Evolutionary conservation across 2,113 vertebrate genomes (phyloP).

Genomic region (Misgurnus anguillicaudatus): DNA sequence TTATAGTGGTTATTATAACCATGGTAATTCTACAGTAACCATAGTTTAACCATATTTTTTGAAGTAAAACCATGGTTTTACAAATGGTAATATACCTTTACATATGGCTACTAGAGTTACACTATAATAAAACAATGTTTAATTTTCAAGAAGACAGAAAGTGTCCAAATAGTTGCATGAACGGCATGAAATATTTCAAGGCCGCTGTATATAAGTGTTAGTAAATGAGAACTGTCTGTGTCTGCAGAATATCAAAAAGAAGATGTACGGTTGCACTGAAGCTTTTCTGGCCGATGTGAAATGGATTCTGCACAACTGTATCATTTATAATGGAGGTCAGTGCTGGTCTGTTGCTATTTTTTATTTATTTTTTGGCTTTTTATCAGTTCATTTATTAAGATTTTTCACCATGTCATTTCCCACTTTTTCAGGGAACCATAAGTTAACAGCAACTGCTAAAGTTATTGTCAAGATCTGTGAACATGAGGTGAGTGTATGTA

Average conservation of each 20-base stretch:
- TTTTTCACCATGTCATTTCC: neutral
- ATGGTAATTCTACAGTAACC: too few species aligned
- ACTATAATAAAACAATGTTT: too few species aligned
- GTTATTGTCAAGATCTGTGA: constrained; percentile 99
- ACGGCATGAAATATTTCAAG: too few species aligned
- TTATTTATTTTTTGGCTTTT: neutral
- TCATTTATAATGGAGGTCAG: constrained; percentile 97
- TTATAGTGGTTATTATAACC: too few species aligned
- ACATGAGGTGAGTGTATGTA: constrained; percentile 82
- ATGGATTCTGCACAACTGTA: constrained; percentile 99
- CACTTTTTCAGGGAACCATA: constrained; percentile 88
- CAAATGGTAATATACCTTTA: too few species aligned
- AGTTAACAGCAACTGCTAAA: constrained; percentile 96
- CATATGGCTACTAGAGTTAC: too few species aligned
- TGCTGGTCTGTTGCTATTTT: neutral
- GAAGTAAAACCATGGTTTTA: too few species aligned
- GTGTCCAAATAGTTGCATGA: too few species aligned
- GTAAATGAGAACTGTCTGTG: constrained; percentile 15
- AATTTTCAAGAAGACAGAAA: too few species aligned
- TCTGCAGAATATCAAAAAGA: constrained; percentile 95
- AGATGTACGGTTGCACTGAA: constrained; percentile 98
- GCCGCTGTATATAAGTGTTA: too few species aligned
- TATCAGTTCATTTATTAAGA: neutral
- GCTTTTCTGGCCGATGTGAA: constrained; percentile 97
- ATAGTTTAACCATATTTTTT: too few species aligned